Conservation (phyloP, 2,797 vertebrate genomes). For the Hydrolagus colliei region DNA sequence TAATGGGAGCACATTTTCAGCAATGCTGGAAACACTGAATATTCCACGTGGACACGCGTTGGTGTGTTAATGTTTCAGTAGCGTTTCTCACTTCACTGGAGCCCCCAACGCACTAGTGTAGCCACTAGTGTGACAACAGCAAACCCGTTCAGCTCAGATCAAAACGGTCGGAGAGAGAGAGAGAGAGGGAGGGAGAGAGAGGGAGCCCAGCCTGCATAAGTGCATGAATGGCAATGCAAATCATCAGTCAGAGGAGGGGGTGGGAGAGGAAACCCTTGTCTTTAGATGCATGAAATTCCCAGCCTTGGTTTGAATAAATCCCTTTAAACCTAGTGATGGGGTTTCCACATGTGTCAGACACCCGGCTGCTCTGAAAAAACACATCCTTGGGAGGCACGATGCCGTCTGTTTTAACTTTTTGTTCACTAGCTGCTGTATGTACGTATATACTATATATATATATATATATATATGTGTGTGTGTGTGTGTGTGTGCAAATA, state of each 20-base stretch:
- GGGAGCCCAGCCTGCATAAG: constrained; percentile 36
- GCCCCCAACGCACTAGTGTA: too few relatives aligned
- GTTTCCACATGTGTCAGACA: too few relatives aligned
- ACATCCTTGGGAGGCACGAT: background rate
- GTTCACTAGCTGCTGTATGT: constrained; percentile 24
- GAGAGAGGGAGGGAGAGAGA: constrained; percentile 34
- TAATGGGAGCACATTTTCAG: background rate
- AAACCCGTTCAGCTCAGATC: constrained; percentile 25
- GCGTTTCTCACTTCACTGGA: background rate
- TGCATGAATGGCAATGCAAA: constrained; percentile 33
- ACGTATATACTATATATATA: constrained; percentile 36
- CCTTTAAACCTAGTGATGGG: too few relatives aligned
- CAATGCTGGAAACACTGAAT: background rate
- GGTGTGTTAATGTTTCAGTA: background rate
- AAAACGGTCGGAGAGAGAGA: constrained; percentile 13
- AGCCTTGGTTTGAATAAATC: background rate
- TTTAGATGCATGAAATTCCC: constrained; percentile 38
- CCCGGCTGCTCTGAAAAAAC: too few relatives aligned
- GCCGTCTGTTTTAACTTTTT: background rate
- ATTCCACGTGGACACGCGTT: background rate
- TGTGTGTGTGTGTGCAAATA: background rate
- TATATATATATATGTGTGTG: constrained; percentile 37
- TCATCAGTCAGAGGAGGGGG: constrained; percentile 29
- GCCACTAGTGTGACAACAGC: background rate
- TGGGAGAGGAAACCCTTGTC: constrained; percentile 42